These are phyloP conservation scores for Eupithecia exiguata DNA, from an alignment of 2,888 invertebrate species.

Conservation along the genomic window DNA sequence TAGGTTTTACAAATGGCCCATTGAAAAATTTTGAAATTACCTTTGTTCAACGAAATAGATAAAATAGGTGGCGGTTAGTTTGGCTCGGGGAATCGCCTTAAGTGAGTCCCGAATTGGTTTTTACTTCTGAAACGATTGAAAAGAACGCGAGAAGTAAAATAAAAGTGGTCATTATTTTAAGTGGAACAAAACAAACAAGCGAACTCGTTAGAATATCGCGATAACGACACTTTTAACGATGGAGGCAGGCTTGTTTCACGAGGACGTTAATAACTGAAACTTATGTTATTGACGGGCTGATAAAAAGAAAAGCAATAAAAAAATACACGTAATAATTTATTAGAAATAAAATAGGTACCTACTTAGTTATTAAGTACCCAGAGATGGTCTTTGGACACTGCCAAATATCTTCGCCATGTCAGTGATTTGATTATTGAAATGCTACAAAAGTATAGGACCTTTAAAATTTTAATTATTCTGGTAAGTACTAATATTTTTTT, in stretches of 20 bases:
- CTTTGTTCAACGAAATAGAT: no score
- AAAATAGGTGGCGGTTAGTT: no score
- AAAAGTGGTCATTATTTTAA: conserved; percentile 2
- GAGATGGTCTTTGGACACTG: background rate
- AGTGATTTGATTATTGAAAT: background rate
- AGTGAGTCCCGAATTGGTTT: background rate
- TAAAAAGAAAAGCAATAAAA: background rate
- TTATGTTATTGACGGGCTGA: background rate
- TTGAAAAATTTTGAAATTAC: no score
- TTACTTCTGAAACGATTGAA: background rate
- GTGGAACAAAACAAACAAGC: conserved; percentile 6
- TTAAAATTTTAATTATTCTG: background rate
- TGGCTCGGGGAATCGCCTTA: no score
- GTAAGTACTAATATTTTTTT: background rate
- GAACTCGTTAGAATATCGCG: background rate
- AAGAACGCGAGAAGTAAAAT: background rate
- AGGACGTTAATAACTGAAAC: background rate
- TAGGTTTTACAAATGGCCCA: no score
- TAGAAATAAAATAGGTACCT: background rate
- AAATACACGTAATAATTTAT: background rate
- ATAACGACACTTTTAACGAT: background rate
- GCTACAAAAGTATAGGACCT: background rate
- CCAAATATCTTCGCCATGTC: background rate
- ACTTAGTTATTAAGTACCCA: background rate
- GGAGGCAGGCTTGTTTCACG: background rate